Percentiles rank a stretch among this genome's conserved stretches.
Evolutionary conservation across 2,113 vertebrate genomes (phyloP).

Genomic region (Sarotherodon lohbergeri): DNA sequence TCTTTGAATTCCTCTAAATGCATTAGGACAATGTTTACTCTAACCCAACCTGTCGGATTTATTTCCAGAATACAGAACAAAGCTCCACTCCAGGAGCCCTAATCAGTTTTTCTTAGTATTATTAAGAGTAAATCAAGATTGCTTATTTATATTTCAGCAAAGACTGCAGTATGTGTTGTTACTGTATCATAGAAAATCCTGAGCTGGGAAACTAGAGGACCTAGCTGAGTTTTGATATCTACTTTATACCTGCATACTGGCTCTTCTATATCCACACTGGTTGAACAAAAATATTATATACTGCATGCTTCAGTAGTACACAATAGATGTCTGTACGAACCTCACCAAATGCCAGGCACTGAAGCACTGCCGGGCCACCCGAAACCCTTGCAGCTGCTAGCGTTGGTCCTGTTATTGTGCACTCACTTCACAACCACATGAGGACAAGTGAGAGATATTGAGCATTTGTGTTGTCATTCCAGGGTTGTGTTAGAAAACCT

Average conservation of each 20-base stretch:
- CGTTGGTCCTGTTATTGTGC: conserved; percentile 25
- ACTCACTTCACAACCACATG: background rate
- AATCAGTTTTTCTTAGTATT: background rate
- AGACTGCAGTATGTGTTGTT: background rate
- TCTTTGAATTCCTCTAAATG: background rate
- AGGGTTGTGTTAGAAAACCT: background rate
- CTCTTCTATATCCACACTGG: background rate
- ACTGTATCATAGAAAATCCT: background rate
- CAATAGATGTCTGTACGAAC: conserved; percentile 59
- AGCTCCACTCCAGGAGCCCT: background rate
- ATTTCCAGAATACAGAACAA: background rate
- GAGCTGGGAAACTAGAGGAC: background rate
- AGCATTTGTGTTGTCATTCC: conserved; percentile 23
- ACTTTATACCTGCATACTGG: background rate
- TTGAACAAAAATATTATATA: conserved; percentile 7
- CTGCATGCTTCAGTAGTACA: conserved; percentile 2
- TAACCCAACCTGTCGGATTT: background rate
- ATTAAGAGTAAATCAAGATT: background rate
- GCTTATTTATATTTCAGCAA: background rate
- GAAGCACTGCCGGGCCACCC: conserved; percentile 18
- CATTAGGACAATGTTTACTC: background rate
- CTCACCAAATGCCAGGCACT: conserved; percentile 20
- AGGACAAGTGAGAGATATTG: background rate
- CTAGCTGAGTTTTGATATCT: background rate
- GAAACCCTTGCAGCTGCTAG: conserved; percentile 59